A percentile compares a stretch with the other conserved stretches of the same genome.
phyloP scores from a whole-genome alignment of 2,113 vertebrate species.

The Ia io region DNA sequence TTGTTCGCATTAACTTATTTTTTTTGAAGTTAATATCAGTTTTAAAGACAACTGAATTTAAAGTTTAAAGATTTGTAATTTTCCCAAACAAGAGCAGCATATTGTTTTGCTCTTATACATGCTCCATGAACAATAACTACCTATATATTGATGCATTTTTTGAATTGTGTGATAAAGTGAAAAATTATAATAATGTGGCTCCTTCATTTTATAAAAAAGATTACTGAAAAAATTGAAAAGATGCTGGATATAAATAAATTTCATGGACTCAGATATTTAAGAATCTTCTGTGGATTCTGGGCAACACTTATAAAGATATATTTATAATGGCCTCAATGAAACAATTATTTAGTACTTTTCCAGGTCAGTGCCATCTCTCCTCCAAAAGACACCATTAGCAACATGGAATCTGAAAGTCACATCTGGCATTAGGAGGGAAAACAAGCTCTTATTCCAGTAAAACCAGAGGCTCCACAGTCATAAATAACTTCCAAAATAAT shows the following conservation, averaged over 20 bases:
- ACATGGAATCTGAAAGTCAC: neutral
- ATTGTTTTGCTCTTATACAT: slow-evolving; percentile 14
- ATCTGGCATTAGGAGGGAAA: neutral
- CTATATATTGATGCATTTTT: neutral
- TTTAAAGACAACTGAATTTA: slow-evolving; percentile 36
- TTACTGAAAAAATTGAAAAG: slow-evolving; percentile 53
- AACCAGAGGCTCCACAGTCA: neutral
- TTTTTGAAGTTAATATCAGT: slow-evolving; percentile 5
- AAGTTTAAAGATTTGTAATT: slow-evolving; percentile 10
- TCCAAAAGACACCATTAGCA: neutral
- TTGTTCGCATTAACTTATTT: slow-evolving; percentile 21
- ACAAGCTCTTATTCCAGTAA: neutral
- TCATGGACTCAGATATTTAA: slow-evolving; percentile 24
- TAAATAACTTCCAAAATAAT: slow-evolving; percentile 5
- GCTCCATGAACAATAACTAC: neutral
- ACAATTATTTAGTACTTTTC: slow-evolving; percentile 1
- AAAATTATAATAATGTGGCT: slow-evolving; percentile 38
- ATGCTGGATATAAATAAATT: slow-evolving; percentile 56
- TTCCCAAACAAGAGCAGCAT: slow-evolving; percentile 14
- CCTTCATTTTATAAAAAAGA: slow-evolving; percentile 47
- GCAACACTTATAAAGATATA: neutral
- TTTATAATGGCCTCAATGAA: slow-evolving; percentile 14
- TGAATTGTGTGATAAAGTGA: neutral
- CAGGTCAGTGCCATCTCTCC: neutral
- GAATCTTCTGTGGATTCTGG: neutral